Percentiles rank a stretch among this genome's conserved stretches.
phyloP scores from a whole-genome alignment of 2,113 vertebrate genomes.

The Aptenodytes patagonicus region DNA sequence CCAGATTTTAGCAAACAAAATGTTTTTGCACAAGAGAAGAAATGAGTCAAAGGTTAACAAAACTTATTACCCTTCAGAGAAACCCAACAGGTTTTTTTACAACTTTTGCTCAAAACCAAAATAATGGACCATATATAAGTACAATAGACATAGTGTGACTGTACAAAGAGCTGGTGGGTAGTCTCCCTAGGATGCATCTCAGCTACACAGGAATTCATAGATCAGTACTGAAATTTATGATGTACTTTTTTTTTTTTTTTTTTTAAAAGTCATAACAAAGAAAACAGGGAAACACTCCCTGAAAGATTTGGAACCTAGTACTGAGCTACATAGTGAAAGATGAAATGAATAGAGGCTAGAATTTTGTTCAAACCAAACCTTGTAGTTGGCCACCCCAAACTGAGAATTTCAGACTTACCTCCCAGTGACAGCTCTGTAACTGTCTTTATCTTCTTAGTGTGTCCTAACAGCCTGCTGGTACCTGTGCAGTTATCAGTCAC shows the following conservation, averaged over 20 bases:
- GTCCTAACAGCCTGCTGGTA: background rate
- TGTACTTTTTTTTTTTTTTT: background rate
- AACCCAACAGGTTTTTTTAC: background rate
- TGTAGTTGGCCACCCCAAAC: background rate
- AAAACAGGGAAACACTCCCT: background rate
- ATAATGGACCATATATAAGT: background rate
- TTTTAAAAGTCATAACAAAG: background rate
- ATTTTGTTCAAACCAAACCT: background rate
- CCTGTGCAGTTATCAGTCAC: background rate
- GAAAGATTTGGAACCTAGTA: background rate
- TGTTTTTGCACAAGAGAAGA: background rate
- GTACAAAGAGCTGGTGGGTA: background rate
- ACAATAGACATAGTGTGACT: background rate
- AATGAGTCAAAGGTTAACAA: slow-evolving; percentile 32
- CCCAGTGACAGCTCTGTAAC: background rate
- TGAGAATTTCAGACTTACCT: background rate
- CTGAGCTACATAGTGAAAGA: background rate
- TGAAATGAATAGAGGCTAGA: background rate
- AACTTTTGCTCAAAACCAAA: slow-evolving; percentile 31
- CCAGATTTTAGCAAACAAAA: background rate
- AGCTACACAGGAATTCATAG: background rate
- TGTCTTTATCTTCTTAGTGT: background rate
- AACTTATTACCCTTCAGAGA: background rate
- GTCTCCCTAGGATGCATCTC: background rate
- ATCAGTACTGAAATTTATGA: background rate